A percentile compares a stretch with the other conserved stretches of the same genome.
Evolutionary conservation across 2,113 vertebrate species (phyloP).

Genomic region (Gila orcuttii): DNA sequence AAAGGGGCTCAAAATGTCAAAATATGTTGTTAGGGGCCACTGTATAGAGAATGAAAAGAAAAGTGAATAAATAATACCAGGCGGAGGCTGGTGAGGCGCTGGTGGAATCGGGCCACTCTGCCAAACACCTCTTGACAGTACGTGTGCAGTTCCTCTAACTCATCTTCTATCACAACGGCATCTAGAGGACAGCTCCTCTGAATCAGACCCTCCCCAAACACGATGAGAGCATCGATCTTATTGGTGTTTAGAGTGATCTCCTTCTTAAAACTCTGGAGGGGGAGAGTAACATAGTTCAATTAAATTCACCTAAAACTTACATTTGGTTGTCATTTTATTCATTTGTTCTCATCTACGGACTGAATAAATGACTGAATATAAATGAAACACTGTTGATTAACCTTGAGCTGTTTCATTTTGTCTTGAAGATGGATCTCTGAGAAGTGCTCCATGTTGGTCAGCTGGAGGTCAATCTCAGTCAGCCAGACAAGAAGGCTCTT

Average conservation of each 20-base stretch:
- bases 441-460: constrained; percentile 95
- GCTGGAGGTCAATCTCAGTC: constrained; percentile 95
- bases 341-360: not conserved
- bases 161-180: constrained; percentile 87
- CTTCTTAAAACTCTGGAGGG: constrained; percentile 89
- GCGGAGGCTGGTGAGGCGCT: constrained; percentile 81
- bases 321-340: not conserved
- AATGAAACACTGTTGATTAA: constrained; percentile 65
- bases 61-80: constrained; percentile 63
- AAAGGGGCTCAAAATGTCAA: not conserved
- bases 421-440: constrained; percentile 90
- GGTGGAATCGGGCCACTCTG: constrained; percentile 90
- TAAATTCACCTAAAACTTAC: not conserved
- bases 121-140: constrained; percentile 96
- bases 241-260: constrained; percentile 91
- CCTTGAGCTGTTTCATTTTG: constrained; percentile 92
- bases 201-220: constrained; percentile 91
- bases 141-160: constrained; percentile 89
- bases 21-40: not conserved
- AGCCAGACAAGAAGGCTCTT: constrained; percentile 93
- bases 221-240: constrained; percentile 91
- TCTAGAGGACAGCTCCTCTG: constrained; percentile 89
- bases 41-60: not conserved
- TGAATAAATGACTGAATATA: not conserved
- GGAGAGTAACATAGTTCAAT: not conserved